These are phyloP conservation scores for Amia ocellicauda DNA, from an alignment of 2,113 vertebrate genomes.

Conservation along the genomic window DNA sequence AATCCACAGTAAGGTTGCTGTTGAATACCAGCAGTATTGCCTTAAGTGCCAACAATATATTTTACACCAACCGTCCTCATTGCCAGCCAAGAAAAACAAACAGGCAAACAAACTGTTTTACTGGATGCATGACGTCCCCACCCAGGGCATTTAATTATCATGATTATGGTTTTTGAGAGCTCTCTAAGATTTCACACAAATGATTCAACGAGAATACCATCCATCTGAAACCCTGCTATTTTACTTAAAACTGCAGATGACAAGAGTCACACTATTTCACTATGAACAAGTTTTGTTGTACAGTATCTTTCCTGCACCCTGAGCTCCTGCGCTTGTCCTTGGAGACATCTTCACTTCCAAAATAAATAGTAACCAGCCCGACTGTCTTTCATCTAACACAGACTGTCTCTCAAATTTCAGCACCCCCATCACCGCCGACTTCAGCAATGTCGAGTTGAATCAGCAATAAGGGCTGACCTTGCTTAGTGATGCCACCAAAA, in stretches of 20 bases:
- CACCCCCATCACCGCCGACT: background rate
- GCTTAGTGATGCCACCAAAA: background rate
- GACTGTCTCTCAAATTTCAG: background rate
- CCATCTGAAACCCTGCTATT: too few species aligned
- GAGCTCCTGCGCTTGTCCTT: too few species aligned
- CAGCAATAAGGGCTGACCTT: background rate
- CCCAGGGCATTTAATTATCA: background rate
- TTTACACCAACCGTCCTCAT: background rate
- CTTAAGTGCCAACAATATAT: conserved; percentile 32
- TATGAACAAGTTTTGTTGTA: too few species aligned
- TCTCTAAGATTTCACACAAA: background rate
- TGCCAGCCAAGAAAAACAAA: background rate
- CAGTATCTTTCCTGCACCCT: too few species aligned
- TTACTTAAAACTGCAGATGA: too few species aligned
- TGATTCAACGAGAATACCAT: too few species aligned
- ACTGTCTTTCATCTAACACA: background rate
- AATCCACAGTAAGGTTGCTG: conserved; percentile 14
- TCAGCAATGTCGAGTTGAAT: background rate
- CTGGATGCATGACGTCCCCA: too few species aligned
- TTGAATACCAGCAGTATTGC: conserved; percentile 22
- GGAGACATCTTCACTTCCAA: too few species aligned
- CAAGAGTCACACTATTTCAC: too few species aligned
- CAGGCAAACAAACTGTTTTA: background rate
- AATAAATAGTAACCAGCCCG: background rate
- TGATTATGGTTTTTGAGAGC: too few species aligned